Evolutionary conservation across 2,888 invertebrate genomes (phyloP).

Genomic region (Hipparchia sbordonii): DNA sequence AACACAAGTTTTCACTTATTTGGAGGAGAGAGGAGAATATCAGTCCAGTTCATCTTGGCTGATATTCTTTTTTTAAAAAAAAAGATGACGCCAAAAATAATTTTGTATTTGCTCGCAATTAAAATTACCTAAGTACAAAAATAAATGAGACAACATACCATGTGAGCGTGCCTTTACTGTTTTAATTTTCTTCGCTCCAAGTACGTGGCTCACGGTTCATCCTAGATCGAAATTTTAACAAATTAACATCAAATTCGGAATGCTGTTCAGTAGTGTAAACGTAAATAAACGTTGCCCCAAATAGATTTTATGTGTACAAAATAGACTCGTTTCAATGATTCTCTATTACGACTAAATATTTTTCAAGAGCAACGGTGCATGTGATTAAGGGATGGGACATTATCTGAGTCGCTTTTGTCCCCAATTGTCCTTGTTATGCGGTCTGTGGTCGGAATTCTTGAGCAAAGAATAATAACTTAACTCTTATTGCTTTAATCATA

Average conservation of each 20-base stretch:
- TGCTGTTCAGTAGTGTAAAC: constrained; percentile 48
- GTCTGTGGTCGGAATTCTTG: constrained; percentile 67
- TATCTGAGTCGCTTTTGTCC: constrained; percentile 74
- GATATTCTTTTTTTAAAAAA: too few species aligned
- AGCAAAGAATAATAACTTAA: constrained; percentile 23
- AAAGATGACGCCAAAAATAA: too few species aligned
- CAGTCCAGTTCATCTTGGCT: too few species aligned
- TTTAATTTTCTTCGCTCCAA: background rate
- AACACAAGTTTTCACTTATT: too few species aligned
- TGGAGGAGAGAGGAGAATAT: too few species aligned
- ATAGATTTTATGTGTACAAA: constrained; percentile 63
- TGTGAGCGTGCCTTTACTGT: background rate
- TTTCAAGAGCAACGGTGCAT: constrained; percentile 79
- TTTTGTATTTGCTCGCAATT: too few species aligned
- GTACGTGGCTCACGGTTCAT: background rate
- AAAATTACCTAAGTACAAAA: background rate
- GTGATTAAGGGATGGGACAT: constrained; percentile 82
- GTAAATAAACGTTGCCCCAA: constrained; percentile 49
- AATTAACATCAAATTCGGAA: constrained; percentile 30
- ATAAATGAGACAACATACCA: background rate
- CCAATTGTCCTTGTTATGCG: constrained; percentile 72
- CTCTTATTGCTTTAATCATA: constrained; percentile 28
- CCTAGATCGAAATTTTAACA: background rate
- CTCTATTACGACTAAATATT: constrained; percentile 72
- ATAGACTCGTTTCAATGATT: constrained; percentile 62